A percentile compares a stretch with the other conserved stretches of the same genome.
phyloP scores from a whole-genome alignment of 2,888 invertebrate genomes.

The Phania funesta region DNA sequence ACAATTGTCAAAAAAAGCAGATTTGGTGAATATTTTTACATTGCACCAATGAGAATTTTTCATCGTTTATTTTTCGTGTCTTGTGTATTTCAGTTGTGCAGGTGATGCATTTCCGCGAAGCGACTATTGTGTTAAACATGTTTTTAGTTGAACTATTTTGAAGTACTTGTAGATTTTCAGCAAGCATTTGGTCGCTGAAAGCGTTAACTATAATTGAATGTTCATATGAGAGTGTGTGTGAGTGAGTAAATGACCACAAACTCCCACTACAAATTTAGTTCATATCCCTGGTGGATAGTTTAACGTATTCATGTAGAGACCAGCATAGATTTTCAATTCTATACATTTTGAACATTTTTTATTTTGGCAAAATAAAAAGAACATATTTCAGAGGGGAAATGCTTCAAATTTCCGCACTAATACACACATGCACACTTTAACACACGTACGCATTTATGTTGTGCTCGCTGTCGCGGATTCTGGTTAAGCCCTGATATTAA shows the following conservation, averaged over 20 bases:
- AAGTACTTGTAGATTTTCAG: not conserved
- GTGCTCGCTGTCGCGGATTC: too few relatives aligned
- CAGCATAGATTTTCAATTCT: constrained; percentile 1
- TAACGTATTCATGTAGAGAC: too few relatives aligned
- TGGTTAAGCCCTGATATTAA: too few relatives aligned
- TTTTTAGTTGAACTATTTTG: too few relatives aligned
- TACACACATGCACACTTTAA: not conserved
- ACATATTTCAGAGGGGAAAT: not conserved
- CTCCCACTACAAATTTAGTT: not conserved
- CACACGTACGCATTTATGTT: not conserved
- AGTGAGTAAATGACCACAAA: not conserved
- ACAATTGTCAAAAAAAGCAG: too few relatives aligned
- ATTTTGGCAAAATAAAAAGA: not conserved
- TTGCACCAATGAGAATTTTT: too few relatives aligned
- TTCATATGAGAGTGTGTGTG: not conserved
- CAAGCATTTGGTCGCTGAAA: not conserved
- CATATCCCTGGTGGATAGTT: too few relatives aligned
- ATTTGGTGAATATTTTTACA: too few relatives aligned
- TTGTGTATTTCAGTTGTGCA: too few relatives aligned
- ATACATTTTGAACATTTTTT: constrained; percentile 1
- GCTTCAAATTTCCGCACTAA: not conserved
- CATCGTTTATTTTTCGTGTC: too few relatives aligned
- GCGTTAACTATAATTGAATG: not conserved
- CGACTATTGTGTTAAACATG: too few relatives aligned
- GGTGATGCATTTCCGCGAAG: too few relatives aligned